Base-by-base conservation (phyloP, 2,888 invertebrate species). In the Eristalis pertinax region DNA sequence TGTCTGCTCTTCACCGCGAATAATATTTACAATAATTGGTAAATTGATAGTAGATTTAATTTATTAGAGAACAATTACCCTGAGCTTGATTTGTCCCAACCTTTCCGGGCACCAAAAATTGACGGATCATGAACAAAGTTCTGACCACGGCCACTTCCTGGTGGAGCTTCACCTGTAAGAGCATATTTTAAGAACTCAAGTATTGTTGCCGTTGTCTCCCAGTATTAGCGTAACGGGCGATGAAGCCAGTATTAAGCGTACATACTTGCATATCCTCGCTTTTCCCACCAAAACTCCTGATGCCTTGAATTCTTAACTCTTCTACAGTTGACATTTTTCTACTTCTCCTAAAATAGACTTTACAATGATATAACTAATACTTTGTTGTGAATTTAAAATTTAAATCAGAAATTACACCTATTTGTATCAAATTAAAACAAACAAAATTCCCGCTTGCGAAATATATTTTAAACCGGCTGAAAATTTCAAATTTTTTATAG, bases 161-260 rank as follows among this genome's bases (percentile, higher is more conserved):
- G 96, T 1, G 99, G 99, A 93, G 96, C 94, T 89, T 98, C 97
- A 1, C 98, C 98, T 1, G 98, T 98, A 19, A 98, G 95, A 2
- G 97, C 97, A 93, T 96, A 99, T 90, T 98, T 98, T 32, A 99
- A 94, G 83, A 97, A 96, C 93, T 99, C 99, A 89, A 99, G 99
- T 56, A 99, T 96, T 0, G 99, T 99, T 0, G 79, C 99, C 99
- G 95, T 99, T 99, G 91, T 98, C 97, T 0, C 99, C 99, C 60
- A 99, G 94, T 90, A 99, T 98, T 70, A 99, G 94, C 7, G 99
- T 99, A 62, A 99, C 94, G 0, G 99, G 99, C 29, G 93, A 91
- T 0, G 91, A 88, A 82, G 3, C 7, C n/a, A n/a, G n/a, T n/a
- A n/a, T 63, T 19, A 26, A n/a, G 10, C n/a, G n/a, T n/a, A 79